Conservation (phyloP, 2,113 vertebrate genomes). For the Tursiops truncatus region DNA sequence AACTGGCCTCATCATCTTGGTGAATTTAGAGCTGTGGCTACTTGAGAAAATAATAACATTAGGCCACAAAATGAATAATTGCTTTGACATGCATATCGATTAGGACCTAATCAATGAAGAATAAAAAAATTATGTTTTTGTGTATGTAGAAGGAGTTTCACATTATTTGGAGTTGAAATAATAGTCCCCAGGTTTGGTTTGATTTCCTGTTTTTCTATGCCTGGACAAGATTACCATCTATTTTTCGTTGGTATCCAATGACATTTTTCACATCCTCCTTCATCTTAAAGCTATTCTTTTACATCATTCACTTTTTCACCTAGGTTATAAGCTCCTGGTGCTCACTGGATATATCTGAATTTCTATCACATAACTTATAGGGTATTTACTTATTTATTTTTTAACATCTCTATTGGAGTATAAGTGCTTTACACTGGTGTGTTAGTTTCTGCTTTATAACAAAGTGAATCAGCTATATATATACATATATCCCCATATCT, state of each 20-base stretch:
- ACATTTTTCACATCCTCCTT: not conserved
- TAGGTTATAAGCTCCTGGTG: not conserved
- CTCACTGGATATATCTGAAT: not conserved
- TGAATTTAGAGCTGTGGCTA: constrained; percentile 28
- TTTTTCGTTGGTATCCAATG: not conserved
- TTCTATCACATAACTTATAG: not conserved
- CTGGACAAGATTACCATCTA: not conserved
- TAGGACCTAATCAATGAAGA: not conserved
- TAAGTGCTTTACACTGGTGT: too few species aligned
- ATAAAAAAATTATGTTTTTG: not conserved
- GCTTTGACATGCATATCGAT: constrained; percentile 43
- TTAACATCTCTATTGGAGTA: too few species aligned
- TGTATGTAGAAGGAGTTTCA: not conserved
- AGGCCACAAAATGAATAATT: constrained; percentile 44
- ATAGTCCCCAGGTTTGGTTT: not conserved
- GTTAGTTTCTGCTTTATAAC: too few species aligned
- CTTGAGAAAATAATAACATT: not conserved
- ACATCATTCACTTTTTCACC: not conserved
- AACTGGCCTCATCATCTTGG: not conserved
- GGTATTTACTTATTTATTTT: not conserved
- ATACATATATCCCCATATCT: too few species aligned
- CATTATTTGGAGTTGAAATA: constrained; percentile 1
- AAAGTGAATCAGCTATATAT: too few species aligned
- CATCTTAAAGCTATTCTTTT: not conserved
- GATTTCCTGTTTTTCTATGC: not conserved